Conservation (phyloP, 2,113 vertebrate species). For the Turnix velox region DNA sequence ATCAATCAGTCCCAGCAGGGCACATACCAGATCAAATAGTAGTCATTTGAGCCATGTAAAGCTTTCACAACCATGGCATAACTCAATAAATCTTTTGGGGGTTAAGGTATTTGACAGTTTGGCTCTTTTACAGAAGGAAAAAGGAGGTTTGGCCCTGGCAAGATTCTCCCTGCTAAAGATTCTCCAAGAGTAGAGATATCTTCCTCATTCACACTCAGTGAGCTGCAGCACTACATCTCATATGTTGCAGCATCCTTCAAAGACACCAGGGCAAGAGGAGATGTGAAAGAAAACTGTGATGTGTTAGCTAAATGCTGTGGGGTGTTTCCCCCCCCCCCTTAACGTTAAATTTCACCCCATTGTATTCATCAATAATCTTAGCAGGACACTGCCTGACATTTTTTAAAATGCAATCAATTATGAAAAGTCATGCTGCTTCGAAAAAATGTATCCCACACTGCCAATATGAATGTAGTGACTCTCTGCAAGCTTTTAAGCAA, state of each 20-base stretch:
- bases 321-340: background rate
- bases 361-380: conserved; percentile 41
- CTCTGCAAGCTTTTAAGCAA: conserved; percentile 31
- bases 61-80: background rate
- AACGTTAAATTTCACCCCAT: background rate
- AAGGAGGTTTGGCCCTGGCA: background rate
- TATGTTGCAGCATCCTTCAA: background rate
- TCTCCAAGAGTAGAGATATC: background rate
- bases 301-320: background rate
- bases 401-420: conserved; percentile 50
- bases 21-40: background rate
- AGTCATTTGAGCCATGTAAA: background rate
- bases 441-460: conserved; percentile 1
- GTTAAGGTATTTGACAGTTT: background rate
- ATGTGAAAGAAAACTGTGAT: background rate
- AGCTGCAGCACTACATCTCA: background rate
- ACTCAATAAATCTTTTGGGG: background rate
- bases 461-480: background rate
- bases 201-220: background rate
- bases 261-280: background rate
- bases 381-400: conserved; percentile 47
- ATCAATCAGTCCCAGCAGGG: background rate
- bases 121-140: background rate
- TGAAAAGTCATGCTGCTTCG: conserved; percentile 27
- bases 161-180: background rate